Evolutionary conservation across 2,888 invertebrate species (phyloP), one percentile per base, ranked within the genome.

Genomic region (Germaria angustata): DNA sequence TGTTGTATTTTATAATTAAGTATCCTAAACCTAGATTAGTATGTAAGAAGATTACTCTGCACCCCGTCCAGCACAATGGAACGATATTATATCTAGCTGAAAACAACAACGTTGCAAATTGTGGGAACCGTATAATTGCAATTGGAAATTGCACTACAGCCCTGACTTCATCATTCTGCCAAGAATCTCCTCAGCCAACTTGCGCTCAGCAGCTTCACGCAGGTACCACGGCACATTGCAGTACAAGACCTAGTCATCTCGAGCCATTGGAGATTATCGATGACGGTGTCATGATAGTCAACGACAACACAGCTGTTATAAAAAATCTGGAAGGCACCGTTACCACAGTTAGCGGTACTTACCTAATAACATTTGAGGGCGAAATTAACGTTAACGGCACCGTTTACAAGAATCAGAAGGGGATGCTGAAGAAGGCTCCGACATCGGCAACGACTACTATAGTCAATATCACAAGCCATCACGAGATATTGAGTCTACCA

Each of bases 141-240:
- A n/a, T n/a, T n/a, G n/a, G n/a, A n/a, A n/a, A n/a, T n/a, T n/a
- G n/a, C n/a, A n/a, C n/a, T n/a, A n/a, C n/a, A n/a, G n/a, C n/a
- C n/a, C n/a, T n/a, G n/a, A n/a, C n/a, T n/a, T n/a, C n/a, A n/a
- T n/a, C n/a, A n/a, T n/a, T n/a, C n/a, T n/a, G n/a, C n/a, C n/a
- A n/a, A n/a, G n/a, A n/a, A 72, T 41, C 77, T 7, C 20, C 57
- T 5, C 17, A 20, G 13, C 41, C 39, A 22, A 84, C 71, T 8
- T 82, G 79, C 66, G 84, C 82, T 4, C 80, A 84, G 65, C 79
- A 85, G 75, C 78, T 81, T 36, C 79, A 81, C 46, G 79, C 79
- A 53, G 73, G 83, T 39, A 59, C 55, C 9, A 41, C 39, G 5
- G 76, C 79, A 41, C 53, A 80, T 17, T 83, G 80, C 68, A 57